Evolutionary conservation across 53 echinoderm and acorn worm species (phyloP).

Genomic region (Apostichopus leukothele): DNA sequence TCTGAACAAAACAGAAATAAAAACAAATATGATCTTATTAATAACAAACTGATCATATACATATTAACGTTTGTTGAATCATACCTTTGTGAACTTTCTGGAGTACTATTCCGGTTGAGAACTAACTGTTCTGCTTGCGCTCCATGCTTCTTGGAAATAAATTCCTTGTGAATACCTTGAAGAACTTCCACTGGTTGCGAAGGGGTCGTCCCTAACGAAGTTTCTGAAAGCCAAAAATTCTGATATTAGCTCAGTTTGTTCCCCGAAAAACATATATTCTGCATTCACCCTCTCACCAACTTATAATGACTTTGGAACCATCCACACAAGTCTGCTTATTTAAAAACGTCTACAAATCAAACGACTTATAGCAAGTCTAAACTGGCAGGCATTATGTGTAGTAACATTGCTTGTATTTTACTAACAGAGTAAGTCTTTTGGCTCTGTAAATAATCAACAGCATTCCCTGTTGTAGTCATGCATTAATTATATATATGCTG

Average conservation of each 20-base stretch:
- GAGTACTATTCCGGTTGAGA: not conserved
- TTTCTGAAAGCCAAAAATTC: not conserved
- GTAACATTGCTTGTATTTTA: too few relatives aligned
- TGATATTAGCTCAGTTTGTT: not conserved
- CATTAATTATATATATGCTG: too few relatives aligned
- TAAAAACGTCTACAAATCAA: too few relatives aligned
- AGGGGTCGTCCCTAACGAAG: not conserved
- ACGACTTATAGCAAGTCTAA: too few relatives aligned
- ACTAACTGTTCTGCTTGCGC: not conserved
- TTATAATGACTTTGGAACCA: too few relatives aligned
- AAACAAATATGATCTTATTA: too few relatives aligned
- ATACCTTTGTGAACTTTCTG: not conserved
- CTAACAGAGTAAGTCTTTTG: too few relatives aligned
- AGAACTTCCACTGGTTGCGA: constrained; percentile 18
- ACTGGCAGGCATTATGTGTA: too few relatives aligned
- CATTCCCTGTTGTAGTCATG: too few relatives aligned
- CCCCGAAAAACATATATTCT: not conserved
- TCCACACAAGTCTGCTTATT: not conserved
- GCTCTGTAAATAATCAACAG: too few relatives aligned
- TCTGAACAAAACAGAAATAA: not conserved
- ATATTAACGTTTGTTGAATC: not conserved
- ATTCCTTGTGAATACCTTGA: constrained; percentile 25
- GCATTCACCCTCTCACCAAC: too few relatives aligned
- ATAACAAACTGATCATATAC: not conserved
- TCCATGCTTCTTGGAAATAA: constrained; percentile 20